phyloP scores from a whole-genome alignment of 2,113 vertebrate genomes.

The Nettapus auritus region DNA sequence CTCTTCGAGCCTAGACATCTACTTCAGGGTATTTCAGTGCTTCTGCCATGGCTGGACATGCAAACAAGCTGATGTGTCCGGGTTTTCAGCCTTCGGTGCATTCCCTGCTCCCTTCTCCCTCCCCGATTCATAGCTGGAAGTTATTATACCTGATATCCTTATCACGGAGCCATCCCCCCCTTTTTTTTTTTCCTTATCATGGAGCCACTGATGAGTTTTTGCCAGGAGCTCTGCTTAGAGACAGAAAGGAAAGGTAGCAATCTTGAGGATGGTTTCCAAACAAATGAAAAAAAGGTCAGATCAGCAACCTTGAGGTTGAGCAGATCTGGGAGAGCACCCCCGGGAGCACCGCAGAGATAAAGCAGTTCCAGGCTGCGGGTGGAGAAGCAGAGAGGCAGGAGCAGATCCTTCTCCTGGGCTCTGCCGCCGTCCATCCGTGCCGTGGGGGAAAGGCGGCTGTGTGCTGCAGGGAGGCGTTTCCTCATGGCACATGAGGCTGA shows the following conservation, averaged over 20 bases:
- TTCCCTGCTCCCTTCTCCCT: background rate
- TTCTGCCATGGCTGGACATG: fast-evolving
- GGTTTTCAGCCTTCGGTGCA: background rate
- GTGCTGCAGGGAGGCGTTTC: background rate
- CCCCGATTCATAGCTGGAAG: background rate
- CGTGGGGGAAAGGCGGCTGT: background rate
- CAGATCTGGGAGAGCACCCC: background rate
- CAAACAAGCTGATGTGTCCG: background rate
- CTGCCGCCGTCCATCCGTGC: background rate
- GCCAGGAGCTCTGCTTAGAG: background rate
- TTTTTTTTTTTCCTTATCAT: background rate
- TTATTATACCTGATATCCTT: background rate
- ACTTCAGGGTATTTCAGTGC: background rate
- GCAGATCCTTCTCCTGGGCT: background rate
- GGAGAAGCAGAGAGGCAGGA: background rate
- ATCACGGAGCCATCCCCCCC: fast-evolving
- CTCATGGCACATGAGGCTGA: too few relatives aligned
- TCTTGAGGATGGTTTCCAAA: background rate
- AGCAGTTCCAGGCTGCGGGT: background rate
- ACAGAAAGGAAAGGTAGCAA: background rate
- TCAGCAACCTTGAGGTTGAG: background rate
- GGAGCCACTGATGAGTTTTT: background rate
- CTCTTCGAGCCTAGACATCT: background rate
- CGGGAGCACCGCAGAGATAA: fast-evolving
- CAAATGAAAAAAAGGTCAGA: background rate